Base-by-base conservation (phyloP, 2,888 invertebrate genomes). In the Lordiphosa fenestrarum region DNA sequence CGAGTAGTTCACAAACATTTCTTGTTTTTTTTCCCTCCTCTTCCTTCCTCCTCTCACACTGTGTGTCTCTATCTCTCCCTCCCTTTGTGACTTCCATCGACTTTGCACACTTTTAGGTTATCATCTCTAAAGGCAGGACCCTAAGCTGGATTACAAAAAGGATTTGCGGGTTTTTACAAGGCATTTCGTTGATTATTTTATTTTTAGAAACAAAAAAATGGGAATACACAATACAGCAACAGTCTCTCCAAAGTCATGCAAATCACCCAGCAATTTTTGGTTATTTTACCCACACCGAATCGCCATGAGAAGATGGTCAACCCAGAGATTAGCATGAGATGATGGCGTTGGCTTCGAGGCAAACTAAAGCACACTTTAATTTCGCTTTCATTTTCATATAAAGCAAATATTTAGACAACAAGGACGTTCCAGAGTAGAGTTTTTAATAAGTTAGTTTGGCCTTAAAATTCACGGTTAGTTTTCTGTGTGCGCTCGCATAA, bases 71-170 rank as follows among this genome's bases (percentile, higher is more conserved):
- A 6, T 41, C 41, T 13, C 46, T 40, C 25, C 10, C 30, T 41
- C 47, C 42, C 12, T 52, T 21, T 70, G 56, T 57, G 55, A 66
- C 71, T 67, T 75, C 30, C 69, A 61, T 61, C 58, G 69, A 71
- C 73, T 80, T 80, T 74, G 64, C 77, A 76, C 81, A 72, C 77
- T 81, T 77, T 81, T 77, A 70, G 81, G 77, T 77, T 68, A 81
- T 77, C 74, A 75, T 59, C 71, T 47, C 40, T 38, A 47, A 46
- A 54, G 66, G 51, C 53, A 64, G 54, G 57, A 40, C 60, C 62
- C 71, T 73, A 76, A 71, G 75, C 76, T 57, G 81, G 81, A 73
- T 81, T 77, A 77, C 72, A 66, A 63, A 72, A 77, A 74, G 77
- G 77, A 77, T 81, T 77, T 77, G 66, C 46, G 58, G 67, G 71